Conservation (phyloP, 1,140 invertebrate genomes). For the Aphelinus atriplicis region DNA sequence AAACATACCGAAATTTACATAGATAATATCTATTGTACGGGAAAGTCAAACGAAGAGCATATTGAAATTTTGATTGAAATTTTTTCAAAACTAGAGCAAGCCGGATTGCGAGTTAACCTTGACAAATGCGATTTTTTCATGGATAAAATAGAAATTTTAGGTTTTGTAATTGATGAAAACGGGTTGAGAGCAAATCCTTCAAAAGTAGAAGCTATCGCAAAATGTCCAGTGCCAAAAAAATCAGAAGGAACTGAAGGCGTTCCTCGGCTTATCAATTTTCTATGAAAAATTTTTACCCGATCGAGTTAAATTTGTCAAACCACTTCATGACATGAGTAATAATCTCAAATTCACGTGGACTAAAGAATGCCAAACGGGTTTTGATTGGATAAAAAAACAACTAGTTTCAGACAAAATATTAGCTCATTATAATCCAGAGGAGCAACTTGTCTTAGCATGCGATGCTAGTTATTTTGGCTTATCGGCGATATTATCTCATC, state of each 20-base stretch:
- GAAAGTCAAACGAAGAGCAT: slow-evolving; percentile 21
- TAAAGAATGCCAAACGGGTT: too few species aligned
- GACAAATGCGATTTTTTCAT: slow-evolving; percentile 37
- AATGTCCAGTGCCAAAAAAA: slow-evolving; percentile 36
- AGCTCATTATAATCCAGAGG: too few species aligned
- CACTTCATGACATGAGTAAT: too few species aligned
- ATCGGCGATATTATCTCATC: too few species aligned
- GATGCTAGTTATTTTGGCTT: too few species aligned
- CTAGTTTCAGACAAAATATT: too few species aligned
- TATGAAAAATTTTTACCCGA: too few species aligned
- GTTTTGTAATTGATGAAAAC: slow-evolving; percentile 43
- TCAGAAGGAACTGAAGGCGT: slow-evolving; percentile 37
- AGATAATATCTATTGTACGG: slow-evolving; percentile 37
- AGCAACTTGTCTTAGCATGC: too few species aligned
- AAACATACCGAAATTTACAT: slow-evolving; percentile 33
- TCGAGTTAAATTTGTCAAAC: too few species aligned
- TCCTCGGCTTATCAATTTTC: too few species aligned
- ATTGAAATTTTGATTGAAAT: slow-evolving; percentile 4
- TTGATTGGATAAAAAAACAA: too few species aligned
- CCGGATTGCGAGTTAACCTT: slow-evolving; percentile 21
- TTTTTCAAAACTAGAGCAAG: slow-evolving; percentile 11
- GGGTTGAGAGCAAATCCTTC: slow-evolving; percentile 44
- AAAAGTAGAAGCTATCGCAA: slow-evolving; percentile 41
- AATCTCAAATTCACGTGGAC: too few species aligned
- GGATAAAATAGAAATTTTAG: slow-evolving; percentile 43